Conservation (phyloP, 2,113 vertebrate species). For the Rutilus rutilus region DNA sequence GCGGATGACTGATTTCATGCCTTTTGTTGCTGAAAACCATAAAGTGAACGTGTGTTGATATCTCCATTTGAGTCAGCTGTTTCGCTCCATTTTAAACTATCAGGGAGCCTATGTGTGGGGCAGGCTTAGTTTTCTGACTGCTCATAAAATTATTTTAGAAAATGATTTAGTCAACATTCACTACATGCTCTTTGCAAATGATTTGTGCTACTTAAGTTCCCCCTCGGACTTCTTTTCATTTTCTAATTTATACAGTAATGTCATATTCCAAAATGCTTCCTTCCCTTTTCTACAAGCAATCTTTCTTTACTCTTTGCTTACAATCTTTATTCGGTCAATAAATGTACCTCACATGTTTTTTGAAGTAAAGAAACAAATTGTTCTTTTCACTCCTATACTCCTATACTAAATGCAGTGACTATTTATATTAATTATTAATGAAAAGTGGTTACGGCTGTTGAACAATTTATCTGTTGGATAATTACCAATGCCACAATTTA, state of each 20-base stretch:
- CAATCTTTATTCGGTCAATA: too few relatives aligned
- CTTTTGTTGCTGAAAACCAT: conserved; percentile 36
- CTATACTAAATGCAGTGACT: neutral
- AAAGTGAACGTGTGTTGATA: conserved; percentile 41
- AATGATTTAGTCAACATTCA: neutral
- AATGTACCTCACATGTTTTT: too few relatives aligned
- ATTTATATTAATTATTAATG: neutral
- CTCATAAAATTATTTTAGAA: neutral
- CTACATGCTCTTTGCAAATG: neutral
- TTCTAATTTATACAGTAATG: neutral
- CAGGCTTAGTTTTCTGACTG: neutral
- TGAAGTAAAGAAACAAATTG: neutral
- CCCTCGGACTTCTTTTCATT: neutral
- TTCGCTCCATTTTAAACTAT: conserved; percentile 20
- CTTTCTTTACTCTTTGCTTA: neutral
- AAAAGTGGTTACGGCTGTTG: neutral
- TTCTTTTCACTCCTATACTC: neutral
- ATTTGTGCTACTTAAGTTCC: neutral
- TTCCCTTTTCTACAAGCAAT: neutral
- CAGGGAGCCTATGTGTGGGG: neutral
- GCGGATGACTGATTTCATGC: conserved; percentile 33
- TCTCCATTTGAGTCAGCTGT: conserved; percentile 15
- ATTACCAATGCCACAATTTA: neutral
- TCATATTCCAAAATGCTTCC: neutral
- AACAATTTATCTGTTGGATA: neutral